Conservation (phyloP, 2,113 vertebrate species). For the Arothron firmamentum region DNA sequence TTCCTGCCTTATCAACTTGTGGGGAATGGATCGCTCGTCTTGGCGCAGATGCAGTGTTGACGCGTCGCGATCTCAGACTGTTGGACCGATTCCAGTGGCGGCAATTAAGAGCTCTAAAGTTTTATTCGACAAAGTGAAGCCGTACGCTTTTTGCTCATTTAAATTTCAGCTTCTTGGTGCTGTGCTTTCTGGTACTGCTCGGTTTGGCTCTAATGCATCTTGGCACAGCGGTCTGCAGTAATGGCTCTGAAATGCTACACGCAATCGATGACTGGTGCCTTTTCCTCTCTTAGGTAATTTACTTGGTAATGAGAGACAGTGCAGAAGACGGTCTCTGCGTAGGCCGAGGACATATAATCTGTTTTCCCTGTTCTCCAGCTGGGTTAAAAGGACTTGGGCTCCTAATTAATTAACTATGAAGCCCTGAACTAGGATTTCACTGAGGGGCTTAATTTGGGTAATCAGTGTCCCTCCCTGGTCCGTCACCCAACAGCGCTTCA, state of each 20-base stretch:
- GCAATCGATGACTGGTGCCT: slow-evolving; percentile 66
- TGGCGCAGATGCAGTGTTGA: not conserved
- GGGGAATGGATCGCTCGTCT: slow-evolving; percentile 31
- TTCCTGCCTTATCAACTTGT: slow-evolving; percentile 39
- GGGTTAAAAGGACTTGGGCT: slow-evolving; percentile 35
- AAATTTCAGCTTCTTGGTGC: slow-evolving; percentile 11
- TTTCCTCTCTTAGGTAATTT: slow-evolving; percentile 68
- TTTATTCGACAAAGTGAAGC: too few species aligned
- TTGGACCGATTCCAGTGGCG: slow-evolving; percentile 3
- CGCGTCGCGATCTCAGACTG: too few species aligned
- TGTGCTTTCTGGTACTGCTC: slow-evolving; percentile 52
- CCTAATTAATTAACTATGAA: slow-evolving; percentile 70
- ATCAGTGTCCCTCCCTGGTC: slow-evolving; percentile 23
- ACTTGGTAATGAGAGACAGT: slow-evolving; percentile 68
- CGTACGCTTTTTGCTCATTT: slow-evolving; percentile 4
- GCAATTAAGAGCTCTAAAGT: slow-evolving; percentile 10
- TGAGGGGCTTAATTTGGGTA: slow-evolving; percentile 48
- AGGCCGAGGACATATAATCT: slow-evolving; percentile 54
- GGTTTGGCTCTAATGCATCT: slow-evolving; percentile 49
- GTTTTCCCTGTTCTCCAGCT: slow-evolving; percentile 47
- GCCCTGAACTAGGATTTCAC: slow-evolving; percentile 43
- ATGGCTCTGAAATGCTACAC: slow-evolving; percentile 65
- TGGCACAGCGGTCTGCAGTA: slow-evolving; percentile 62
- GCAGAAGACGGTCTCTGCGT: slow-evolving; percentile 46
- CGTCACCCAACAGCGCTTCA: not conserved